A percentile compares a stretch with the other conserved stretches of the same genome.
Conservation (phyloP, 92 coral and sea anemone genomes). For the Zoanthus sociatus region DNA sequence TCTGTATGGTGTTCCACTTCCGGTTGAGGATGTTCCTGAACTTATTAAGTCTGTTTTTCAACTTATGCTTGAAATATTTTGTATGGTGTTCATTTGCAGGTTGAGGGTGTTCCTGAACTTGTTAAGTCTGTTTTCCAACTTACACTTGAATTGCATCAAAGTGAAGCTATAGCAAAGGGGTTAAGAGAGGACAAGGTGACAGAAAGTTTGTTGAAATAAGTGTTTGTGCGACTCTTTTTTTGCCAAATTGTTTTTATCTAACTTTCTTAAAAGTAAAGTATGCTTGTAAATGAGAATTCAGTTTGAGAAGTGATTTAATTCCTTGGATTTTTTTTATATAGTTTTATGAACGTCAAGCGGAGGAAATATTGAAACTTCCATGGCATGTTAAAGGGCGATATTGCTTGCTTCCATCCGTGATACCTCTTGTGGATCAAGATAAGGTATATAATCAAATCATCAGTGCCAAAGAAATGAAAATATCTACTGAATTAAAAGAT, state of each 20-base stretch:
- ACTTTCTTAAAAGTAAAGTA: no score
- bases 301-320: no score
- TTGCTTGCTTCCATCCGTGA: conserved; percentile 63
- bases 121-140: conserved; percentile 60
- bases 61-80: conserved; percentile 45
- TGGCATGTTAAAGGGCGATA: conserved; percentile 86
- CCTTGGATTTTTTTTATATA: not conserved
- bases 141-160: conserved; percentile 59
- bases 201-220: not conserved
- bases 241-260: no score
- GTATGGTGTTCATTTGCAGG: conserved; percentile 35
- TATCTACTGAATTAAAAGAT: not conserved
- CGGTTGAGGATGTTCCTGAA: conserved; percentile 76
- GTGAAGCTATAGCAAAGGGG: conserved; percentile 26
- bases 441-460: conserved; percentile 33
- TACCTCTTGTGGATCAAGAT: conserved; percentile 52
- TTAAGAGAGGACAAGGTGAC: conserved; percentile 13
- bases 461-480: not conserved
- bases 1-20: no score
- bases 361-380: conserved; percentile 61
- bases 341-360: conserved; percentile 60
- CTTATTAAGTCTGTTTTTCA: conserved; percentile 61
- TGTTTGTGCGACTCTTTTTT: no score
- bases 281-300: no score
- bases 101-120: conserved; percentile 73